Evolutionary conservation across 2,113 vertebrate genomes (phyloP).

Genomic region (Calyptomena viridis): DNA sequence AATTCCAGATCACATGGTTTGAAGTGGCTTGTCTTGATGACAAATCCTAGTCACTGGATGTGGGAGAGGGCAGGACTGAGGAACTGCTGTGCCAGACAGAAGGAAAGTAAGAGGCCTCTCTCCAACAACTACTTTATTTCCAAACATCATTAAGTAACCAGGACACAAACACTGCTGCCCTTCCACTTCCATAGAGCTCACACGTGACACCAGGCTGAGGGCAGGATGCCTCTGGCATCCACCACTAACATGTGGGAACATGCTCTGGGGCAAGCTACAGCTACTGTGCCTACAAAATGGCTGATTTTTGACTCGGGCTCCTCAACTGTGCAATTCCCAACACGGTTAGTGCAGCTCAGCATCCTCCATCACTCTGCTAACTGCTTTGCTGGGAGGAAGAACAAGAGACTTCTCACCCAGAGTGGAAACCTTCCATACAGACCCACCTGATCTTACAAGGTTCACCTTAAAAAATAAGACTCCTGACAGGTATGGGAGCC

Average conservation of each 20-base stretch:
- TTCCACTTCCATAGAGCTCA: not conserved
- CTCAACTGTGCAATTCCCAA: not conserved
- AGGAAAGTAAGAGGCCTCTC: not conserved
- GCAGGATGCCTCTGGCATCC: not conserved
- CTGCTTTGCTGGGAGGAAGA: not conserved
- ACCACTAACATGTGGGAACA: not conserved
- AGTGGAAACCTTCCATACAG: not conserved
- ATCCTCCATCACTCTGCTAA: not conserved
- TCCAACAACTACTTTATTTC: not conserved
- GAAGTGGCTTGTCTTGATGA: not conserved
- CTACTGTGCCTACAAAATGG: conserved; percentile 5
- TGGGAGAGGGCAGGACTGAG: not conserved
- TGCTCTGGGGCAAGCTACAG: not conserved
- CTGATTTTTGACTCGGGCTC: not conserved
- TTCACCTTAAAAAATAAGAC: not conserved
- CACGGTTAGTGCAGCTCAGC: not conserved
- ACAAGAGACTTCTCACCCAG: not conserved
- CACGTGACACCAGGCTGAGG: not conserved
- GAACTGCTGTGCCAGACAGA: not conserved
- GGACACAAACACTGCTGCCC: not conserved
- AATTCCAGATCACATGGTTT: not conserved
- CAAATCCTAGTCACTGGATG: not conserved
- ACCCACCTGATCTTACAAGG: not conserved
- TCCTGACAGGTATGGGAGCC: not conserved
- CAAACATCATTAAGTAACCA: not conserved